Conservation (phyloP, 2,888 invertebrate genomes). For the Cephalotes varians region DNA sequence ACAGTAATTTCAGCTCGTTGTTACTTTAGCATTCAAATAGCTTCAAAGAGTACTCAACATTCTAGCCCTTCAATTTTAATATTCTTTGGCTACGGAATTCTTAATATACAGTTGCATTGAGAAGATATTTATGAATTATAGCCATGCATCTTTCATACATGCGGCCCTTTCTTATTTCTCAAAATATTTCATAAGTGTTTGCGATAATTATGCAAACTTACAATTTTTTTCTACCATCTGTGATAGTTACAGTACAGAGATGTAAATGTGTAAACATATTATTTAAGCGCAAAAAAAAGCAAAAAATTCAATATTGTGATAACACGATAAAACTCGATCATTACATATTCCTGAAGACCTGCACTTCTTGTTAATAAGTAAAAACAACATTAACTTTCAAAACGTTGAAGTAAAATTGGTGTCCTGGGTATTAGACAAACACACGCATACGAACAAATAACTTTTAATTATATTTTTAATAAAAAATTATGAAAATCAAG, state of each 20-base stretch:
- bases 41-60: conserved; percentile 56
- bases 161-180: not conserved
- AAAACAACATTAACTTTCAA: conserved; percentile 31
- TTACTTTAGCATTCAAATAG: conserved; percentile 62
- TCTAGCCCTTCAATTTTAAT: conserved; percentile 57
- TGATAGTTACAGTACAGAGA: not conserved
- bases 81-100: conserved; percentile 29
- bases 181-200: conserved; percentile 2
- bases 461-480: conserved; percentile 2
- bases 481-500: not conserved
- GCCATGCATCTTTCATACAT: not conserved
- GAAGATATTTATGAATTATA: conserved; percentile 43
- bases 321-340: not conserved
- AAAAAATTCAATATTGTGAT: not conserved
- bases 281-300: not conserved
- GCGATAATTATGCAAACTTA: conserved; percentile 1
- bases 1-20: conserved; percentile 52
- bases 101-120: conserved; percentile 37
- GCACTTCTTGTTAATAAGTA: not conserved
- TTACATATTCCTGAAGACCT: conserved; percentile 27
- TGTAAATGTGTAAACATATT: not conserved
- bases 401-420: not conserved
- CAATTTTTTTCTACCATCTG: not conserved
- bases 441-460: not conserved
- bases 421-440: not conserved